These are phyloP conservation scores for Crypturellus undulatus DNA, from an alignment of 2,113 vertebrate species.

Conservation along the genomic window DNA sequence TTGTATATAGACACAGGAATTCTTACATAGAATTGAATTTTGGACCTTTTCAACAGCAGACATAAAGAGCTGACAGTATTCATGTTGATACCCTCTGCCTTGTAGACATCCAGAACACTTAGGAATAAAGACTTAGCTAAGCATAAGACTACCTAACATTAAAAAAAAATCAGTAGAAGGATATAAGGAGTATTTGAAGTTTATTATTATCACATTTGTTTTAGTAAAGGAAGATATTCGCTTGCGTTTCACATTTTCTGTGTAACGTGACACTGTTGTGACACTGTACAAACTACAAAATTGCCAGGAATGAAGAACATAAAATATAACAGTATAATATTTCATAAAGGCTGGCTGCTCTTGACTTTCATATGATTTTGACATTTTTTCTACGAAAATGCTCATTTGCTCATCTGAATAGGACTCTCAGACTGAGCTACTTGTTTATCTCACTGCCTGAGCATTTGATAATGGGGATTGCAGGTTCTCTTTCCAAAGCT, in stretches of 20 bases:
- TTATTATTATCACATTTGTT: neutral
- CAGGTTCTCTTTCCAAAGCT: neutral
- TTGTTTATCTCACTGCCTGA: neutral
- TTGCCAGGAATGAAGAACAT: neutral
- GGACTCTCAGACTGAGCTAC: neutral
- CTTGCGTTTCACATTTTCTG: neutral
- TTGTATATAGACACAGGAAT: neutral
- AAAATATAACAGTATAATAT: too few species aligned
- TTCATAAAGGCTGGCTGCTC: too few species aligned
- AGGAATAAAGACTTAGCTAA: neutral
- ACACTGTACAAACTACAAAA: neutral
- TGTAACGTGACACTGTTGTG: neutral
- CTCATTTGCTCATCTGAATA: neutral
- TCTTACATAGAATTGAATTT: neutral
- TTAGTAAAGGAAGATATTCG: neutral
- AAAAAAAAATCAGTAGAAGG: neutral
- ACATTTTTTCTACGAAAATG: too few species aligned
- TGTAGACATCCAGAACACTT: neutral
- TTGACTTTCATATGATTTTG: too few species aligned
- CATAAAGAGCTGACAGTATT: neutral
- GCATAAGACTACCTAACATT: neutral
- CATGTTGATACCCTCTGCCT: rapidly evolving
- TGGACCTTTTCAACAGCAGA: neutral
- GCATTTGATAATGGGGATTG: neutral
- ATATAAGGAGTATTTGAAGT: neutral